These are phyloP conservation scores for Poecilia picta DNA, from an alignment of 2,797 vertebrate species.

Conservation along the genomic window DNA sequence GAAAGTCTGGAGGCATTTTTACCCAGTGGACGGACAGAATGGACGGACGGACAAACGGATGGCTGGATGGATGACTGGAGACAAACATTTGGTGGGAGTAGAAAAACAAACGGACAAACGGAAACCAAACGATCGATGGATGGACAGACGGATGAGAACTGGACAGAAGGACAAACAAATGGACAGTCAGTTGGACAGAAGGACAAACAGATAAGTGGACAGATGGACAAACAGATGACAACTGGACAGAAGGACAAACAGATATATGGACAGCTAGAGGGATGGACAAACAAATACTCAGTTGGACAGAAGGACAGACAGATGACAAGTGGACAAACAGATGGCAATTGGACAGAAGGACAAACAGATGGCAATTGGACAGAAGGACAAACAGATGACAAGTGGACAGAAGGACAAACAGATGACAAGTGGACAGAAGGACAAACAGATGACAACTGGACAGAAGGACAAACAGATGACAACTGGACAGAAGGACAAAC, in stretches of 20 bases:
- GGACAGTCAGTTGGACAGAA: too few relatives aligned
- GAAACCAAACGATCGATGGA: background rate
- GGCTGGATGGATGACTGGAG: background rate
- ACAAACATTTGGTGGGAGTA: background rate
- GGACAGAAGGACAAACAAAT: too few relatives aligned
- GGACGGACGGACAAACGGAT: background rate
- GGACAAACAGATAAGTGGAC: too few relatives aligned
- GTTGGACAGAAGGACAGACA: background rate
- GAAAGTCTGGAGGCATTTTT: background rate
- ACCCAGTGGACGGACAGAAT: background rate
- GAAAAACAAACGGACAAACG: background rate
- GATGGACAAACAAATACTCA: too few relatives aligned
- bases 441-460: background rate
- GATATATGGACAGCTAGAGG: too few relatives aligned
- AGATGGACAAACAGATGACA: too few relatives aligned
- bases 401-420: too few relatives aligned
- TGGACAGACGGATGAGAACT: background rate
- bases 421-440: background rate
- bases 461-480: background rate
- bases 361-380: too few relatives aligned
- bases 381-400: too few relatives aligned
- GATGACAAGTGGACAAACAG: background rate
- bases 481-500: too few relatives aligned
- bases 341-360: too few relatives aligned
- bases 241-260: too few relatives aligned